Evolutionary conservation across 2,113 vertebrate genomes (phyloP).

Genomic region (Heterotilapia buettikoferi): DNA sequence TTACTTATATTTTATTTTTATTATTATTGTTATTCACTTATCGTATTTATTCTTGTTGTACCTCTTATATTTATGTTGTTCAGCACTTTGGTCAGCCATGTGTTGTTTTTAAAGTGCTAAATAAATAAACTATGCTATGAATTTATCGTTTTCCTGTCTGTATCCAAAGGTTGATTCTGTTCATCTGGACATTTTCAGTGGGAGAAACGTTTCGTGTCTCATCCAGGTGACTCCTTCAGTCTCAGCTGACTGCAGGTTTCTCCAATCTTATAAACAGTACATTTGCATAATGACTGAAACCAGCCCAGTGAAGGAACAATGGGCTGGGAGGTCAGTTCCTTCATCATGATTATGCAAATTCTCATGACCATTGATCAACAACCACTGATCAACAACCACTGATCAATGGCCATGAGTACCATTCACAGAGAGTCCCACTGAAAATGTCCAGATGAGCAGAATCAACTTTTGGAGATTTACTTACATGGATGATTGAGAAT

Average conservation of each 20-base stretch:
- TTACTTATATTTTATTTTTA: neutral
- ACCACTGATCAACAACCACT: accelerated
- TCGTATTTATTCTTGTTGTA: neutral
- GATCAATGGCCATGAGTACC: accelerated
- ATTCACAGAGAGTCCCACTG: neutral
- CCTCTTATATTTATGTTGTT: neutral
- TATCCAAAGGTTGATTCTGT: neutral
- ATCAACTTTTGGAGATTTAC: neutral
- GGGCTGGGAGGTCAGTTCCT: neutral
- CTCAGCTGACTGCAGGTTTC: neutral
- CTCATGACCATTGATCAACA: neutral
- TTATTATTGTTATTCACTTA: neutral
- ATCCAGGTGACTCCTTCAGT: neutral
- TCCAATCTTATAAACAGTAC: neutral
- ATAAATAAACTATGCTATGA: neutral
- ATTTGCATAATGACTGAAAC: accelerated
- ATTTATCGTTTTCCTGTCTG: neutral
- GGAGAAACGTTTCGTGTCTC: accelerated
- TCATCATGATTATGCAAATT: accelerated
- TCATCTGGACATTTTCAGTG: neutral
- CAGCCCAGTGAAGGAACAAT: neutral
- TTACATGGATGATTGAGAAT: neutral
- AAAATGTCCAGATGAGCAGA: neutral
- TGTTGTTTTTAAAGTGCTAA: neutral
- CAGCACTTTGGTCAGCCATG: neutral